These are phyloP conservation scores for Anthopleura sola DNA, from an alignment of 64 coral and sea anemone species.

Conservation along the genomic window DNA sequence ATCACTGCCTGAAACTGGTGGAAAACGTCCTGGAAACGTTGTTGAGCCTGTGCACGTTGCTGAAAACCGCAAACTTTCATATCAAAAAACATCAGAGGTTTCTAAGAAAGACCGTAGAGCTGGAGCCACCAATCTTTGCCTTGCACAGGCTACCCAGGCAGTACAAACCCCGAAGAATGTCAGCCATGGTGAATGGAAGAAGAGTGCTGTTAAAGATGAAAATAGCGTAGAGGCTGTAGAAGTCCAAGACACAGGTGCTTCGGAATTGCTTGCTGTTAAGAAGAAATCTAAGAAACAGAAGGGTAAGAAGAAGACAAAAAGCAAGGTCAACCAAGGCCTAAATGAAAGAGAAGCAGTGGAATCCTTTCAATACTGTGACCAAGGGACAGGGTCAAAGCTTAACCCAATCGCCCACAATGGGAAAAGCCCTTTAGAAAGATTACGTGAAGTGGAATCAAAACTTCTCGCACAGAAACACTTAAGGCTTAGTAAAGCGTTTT, in stretches of 20 bases:
- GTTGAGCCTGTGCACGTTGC: neutral
- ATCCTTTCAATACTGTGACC: neutral
- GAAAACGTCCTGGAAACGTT: neutral
- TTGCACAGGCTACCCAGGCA: neutral
- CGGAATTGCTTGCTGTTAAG: neutral
- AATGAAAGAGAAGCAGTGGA: neutral
- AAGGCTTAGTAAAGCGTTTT: neutral
- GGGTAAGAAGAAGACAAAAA: neutral
- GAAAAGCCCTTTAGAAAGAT: neutral
- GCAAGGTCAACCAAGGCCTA: neutral
- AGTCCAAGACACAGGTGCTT: neutral
- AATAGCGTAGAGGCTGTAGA: neutral
- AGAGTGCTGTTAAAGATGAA: neutral
- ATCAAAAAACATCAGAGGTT: neutral
- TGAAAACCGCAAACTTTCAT: neutral
- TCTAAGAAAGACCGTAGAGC: neutral
- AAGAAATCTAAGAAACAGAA: neutral
- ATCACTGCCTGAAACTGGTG: neutral
- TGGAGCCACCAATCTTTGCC: neutral
- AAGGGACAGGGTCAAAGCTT: neutral
- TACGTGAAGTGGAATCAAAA: neutral
- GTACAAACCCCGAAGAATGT: neutral
- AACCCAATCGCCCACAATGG: neutral
- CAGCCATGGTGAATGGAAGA: neutral
- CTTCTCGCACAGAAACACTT: neutral